Base-by-base conservation (phyloP, 2,113 vertebrate genomes). In the Mohoua ochrocephala region DNA sequence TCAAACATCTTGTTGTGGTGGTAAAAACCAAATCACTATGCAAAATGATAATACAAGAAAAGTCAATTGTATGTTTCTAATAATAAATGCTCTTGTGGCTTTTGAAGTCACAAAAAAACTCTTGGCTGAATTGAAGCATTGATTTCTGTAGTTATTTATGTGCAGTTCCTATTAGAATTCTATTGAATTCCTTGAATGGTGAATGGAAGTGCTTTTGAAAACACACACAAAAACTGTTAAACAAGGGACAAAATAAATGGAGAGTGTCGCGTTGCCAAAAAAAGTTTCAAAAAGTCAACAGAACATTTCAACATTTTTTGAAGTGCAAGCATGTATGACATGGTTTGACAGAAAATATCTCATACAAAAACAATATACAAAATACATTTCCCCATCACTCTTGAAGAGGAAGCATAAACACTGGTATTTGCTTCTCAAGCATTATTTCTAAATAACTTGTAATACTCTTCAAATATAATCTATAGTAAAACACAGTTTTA, bases 71-170 rank as follows among this genome's bases (percentile, higher is more conserved):
- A 82, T 56, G 69, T 91, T 97, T 95, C 95, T 96, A 96, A 96
- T 97, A 96, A 96, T 95, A 97, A 96, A 96, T 94, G 95, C 74
- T 97, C 95, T 97, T 96, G 87, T 92, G 77, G 93, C 89, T 97
- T 97, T 95, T 95, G 95, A 96, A 96, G 94, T 95, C 89, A 95
- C 69, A 95, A 91, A 96, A 90, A 96, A 93, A 7, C 84, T 76
- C 94, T 93, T 87, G 81, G 94, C 64, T 97, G 95, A 97, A 96
- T 93, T 95, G 91, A 92, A 91, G 94, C 95, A 97, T 96, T 96
- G 95, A 97, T 97, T 95, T 95, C 94, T 96, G 84, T 37, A 95
- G 95, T 96, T 97, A 96, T 97, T 97, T 97, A 97, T 95, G 96
- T 93, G 94, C 94, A 49, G 87, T 94, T 95, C 94, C 93, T 96